These are phyloP conservation scores for Acrocephalus scirpaceus DNA, from an alignment of 2,797 vertebrate species.

Conservation along the genomic window DNA sequence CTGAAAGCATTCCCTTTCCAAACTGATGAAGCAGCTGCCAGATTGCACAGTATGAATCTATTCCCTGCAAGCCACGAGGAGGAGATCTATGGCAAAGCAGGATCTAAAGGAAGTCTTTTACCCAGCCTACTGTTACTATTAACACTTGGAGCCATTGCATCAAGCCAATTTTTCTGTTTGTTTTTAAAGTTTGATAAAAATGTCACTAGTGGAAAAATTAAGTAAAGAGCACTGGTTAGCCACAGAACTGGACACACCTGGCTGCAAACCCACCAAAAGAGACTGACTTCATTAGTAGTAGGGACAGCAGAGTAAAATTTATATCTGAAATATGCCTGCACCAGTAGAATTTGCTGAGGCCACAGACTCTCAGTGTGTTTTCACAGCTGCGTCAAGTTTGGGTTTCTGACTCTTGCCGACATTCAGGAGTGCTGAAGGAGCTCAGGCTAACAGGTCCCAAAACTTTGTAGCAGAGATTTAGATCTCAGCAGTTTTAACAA, in stretches of 20 bases:
- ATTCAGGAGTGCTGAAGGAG: constrained; percentile 79
- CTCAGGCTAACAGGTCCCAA: constrained; percentile 79
- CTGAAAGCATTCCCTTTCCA: not conserved
- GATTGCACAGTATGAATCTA: constrained; percentile 33
- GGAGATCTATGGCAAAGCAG: constrained; percentile 73
- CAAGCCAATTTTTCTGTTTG: constrained; percentile 81
- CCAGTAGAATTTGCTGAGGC: constrained; percentile 79
- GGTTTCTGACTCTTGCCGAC: constrained; percentile 78
- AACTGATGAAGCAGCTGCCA: not conserved
- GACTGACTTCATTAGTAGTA: constrained; percentile 81
- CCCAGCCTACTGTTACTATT: constrained; percentile 74
- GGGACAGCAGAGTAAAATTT: constrained; percentile 80
- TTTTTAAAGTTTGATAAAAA: constrained; percentile 82
- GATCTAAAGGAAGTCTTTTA: constrained; percentile 65
- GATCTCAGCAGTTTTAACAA: constrained; percentile 80
- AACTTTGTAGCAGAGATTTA: constrained; percentile 76
- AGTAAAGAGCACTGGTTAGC: constrained; percentile 78
- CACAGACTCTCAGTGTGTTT: constrained; percentile 81
- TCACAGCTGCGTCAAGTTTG: constrained; percentile 86
- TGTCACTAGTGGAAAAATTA: constrained; percentile 83
- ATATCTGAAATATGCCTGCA: constrained; percentile 82
- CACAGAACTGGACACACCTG: constrained; percentile 83
- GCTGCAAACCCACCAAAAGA: constrained; percentile 79
- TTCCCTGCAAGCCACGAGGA: constrained; percentile 64
- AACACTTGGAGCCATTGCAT: constrained; percentile 77